These are phyloP conservation scores for Agrypnus murinus DNA, from an alignment of 2,888 invertebrate genomes.

Conservation along the genomic window DNA sequence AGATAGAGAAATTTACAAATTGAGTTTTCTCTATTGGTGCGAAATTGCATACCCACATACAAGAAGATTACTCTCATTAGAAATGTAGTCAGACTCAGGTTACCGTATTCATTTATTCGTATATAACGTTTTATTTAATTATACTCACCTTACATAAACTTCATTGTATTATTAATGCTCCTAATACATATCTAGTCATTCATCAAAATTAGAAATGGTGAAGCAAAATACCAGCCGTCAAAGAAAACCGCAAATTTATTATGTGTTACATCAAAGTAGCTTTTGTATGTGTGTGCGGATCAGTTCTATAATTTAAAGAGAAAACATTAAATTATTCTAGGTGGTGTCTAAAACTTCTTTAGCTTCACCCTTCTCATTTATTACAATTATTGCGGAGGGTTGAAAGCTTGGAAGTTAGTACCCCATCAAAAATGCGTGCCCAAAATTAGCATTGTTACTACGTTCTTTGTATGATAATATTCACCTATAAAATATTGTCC, in stretches of 20 bases:
- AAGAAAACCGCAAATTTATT: slow-evolving; percentile 25
- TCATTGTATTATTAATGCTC: neutral
- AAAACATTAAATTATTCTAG: slow-evolving; percentile 5
- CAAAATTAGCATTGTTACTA: too few relatives aligned
- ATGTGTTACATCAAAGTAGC: slow-evolving; percentile 7
- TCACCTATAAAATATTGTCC: too few relatives aligned
- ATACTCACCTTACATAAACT: slow-evolving; percentile 5
- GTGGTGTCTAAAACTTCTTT: slow-evolving; percentile 4
- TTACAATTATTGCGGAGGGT: neutral
- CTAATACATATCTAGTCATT: neutral
- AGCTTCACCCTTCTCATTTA: neutral
- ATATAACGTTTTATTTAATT: neutral
- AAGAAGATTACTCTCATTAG: neutral
- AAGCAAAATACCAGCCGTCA: neutral
- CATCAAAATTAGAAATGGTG: slow-evolving; percentile 19
- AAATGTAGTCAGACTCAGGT: neutral
- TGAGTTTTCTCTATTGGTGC: neutral
- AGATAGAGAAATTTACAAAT: neutral
- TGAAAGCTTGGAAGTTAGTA: too few relatives aligned
- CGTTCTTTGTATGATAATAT: too few relatives aligned
- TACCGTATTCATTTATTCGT: neutral
- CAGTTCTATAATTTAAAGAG: slow-evolving; percentile 1
- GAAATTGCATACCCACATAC: slow-evolving; percentile 6
- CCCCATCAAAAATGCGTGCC: too few relatives aligned
- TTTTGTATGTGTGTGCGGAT: neutral